A percentile compares a stretch with the other conserved stretches of the same genome.
Conservation (phyloP, 2,888 invertebrate species). For the Crossocerus cetratus region DNA sequence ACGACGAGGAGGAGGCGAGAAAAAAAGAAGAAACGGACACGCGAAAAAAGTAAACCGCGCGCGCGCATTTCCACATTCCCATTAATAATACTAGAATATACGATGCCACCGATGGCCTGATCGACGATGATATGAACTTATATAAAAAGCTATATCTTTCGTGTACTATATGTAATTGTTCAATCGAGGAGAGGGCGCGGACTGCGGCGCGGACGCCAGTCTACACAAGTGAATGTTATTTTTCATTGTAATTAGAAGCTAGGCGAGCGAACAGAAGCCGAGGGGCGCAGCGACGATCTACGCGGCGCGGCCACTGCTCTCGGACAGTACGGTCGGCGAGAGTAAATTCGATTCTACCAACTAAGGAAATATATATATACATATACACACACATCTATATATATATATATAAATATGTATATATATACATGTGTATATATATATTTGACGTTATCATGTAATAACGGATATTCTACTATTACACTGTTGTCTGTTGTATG, state of each 20-base stretch:
- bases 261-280: constrained; percentile 45
- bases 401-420: constrained; percentile 50
- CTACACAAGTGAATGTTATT: constrained; percentile 71
- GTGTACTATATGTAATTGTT: constrained; percentile 67
- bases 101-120: constrained; percentile 67
- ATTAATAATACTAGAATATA: constrained; percentile 33
- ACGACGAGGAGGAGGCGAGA: constrained; percentile 50
- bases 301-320: constrained; percentile 27
- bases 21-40: constrained; percentile 15
- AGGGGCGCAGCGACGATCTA: constrained; percentile 45
- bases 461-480: constrained; percentile 74
- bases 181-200: constrained; percentile 58
- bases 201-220: constrained; percentile 67
- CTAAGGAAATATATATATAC: constrained; percentile 56
- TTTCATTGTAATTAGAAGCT: constrained; percentile 66
- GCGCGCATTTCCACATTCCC: constrained; percentile 66
- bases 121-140: constrained; percentile 45
- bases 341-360: constrained; percentile 60
- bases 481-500: constrained; percentile 75
- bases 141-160: constrained; percentile 57
- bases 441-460: constrained; percentile 73
- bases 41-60: constrained; percentile 20
- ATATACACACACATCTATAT: constrained; percentile 2
- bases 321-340: constrained; percentile 40
- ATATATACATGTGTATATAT: constrained; percentile 8